Evolutionary conservation across 2,113 vertebrate species (phyloP), one percentile per base, ranked within the genome.

Genomic region (Glaucomys volans): DNA sequence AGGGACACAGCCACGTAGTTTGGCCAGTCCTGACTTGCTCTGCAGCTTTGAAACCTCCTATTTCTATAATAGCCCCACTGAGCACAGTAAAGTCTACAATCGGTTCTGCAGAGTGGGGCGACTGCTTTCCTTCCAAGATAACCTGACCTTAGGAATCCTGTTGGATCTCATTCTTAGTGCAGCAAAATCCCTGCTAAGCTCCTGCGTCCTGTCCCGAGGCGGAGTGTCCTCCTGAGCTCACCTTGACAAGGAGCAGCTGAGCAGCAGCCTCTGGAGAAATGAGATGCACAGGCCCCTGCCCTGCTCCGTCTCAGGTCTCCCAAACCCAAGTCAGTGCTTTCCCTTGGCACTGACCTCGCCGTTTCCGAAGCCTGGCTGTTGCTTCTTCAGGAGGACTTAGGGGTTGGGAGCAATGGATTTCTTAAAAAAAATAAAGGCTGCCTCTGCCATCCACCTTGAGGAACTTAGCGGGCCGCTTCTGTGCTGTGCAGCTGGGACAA

Each of bases 221-320:
- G 2, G 54, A 22, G 50, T 1, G 20, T 62, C 82, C 67, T 64
- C 50, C 18, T 8, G 3, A 0, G 42, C 97, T 98, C 97, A 99
- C 98, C 98, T 98, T 98, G n/a, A 99, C 98, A 93, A 98, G 98
- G 90, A 98, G 94, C 44, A 89, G 75, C n/a, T 90, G 59, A 80
- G 69, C 77, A 37, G 1, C 17, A 30, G 85, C 87, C 16, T 47
- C 92, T 0, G 6, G 87, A 67, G 66, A 35, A 10, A 40, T 5
- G 4, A 5, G 26, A 14, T 1, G 28, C 74, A 20, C 2, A 1
- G 88, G 40, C 7, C 67, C 24, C 20, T 44, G 0, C 0, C 64
- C 71, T 4, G 9, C 57, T 4, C 0, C 0, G 54, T 35, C 81
- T 86, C 8, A 76, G 80, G 0, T 0, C 0, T 26, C n/a, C 95